phyloP scores from a whole-genome alignment of 2,888 invertebrate species.

The Eucriotettix oculatus region DNA sequence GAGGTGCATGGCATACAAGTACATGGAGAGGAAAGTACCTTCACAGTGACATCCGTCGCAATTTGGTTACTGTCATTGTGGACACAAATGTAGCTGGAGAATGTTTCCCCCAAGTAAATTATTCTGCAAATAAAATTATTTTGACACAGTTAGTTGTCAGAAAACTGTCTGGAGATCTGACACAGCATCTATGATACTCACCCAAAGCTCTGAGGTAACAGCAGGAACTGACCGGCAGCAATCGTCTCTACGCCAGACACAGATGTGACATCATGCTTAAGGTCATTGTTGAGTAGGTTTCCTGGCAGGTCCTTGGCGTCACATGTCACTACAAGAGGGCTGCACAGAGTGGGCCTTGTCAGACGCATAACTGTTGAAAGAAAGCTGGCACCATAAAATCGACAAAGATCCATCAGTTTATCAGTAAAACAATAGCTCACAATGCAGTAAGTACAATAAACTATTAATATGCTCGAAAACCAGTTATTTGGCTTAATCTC shows the following conservation, averaged over 20 bases:
- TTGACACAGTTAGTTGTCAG: too few species aligned
- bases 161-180: background rate
- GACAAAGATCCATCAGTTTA: too few species aligned
- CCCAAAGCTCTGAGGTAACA: constrained; percentile 58
- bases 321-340: constrained; percentile 63
- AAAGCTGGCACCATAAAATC: too few species aligned
- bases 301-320: constrained; percentile 76
- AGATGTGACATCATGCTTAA: constrained; percentile 71
- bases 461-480: too few species aligned
- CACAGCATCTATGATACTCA: background rate
- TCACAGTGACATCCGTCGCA: constrained; percentile 68
- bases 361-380: constrained; percentile 66
- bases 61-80: constrained; percentile 83
- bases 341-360: constrained; percentile 77
- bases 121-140: constrained; percentile 44
- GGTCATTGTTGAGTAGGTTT: constrained; percentile 56
- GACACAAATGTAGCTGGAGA: constrained; percentile 93
- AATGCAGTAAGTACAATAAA: too few species aligned
- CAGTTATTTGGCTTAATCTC: too few species aligned
- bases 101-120: constrained; percentile 95
- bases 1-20: too few species aligned
- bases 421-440: too few species aligned
- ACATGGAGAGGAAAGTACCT: constrained; percentile 38
- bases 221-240: constrained; percentile 74
- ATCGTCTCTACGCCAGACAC: constrained; percentile 66